These are phyloP conservation scores for Sesamia nonagrioides DNA, from an alignment of 1,140 invertebrate genomes.

Conservation along the genomic window DNA sequence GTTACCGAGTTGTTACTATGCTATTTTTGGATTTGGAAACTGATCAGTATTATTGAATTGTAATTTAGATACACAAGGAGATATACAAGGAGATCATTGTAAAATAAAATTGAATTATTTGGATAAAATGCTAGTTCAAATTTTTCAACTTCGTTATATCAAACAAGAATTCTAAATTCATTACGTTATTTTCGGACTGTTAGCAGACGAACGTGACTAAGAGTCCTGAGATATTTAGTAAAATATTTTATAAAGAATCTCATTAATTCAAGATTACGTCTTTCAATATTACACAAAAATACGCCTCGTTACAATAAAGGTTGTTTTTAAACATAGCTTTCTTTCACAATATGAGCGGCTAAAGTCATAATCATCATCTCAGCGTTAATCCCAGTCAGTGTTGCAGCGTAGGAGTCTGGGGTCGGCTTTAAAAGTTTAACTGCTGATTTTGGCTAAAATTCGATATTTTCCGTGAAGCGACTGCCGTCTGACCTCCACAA, in stretches of 20 bases:
- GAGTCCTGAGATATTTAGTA: constrained; percentile 19
- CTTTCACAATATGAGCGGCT: not conserved
- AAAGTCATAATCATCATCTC: too few species aligned
- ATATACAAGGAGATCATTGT: too few species aligned
- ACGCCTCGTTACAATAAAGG: not conserved
- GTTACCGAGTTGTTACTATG: not conserved
- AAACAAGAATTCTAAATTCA: constrained; percentile 9
- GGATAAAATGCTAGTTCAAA: not conserved
- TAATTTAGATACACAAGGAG: not conserved
- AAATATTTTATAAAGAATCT: constrained; percentile 36
- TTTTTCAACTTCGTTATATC: not conserved
- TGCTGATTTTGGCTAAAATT: too few species aligned
- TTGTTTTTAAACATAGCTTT: not conserved
- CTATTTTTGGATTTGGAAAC: not conserved
- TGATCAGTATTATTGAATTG: not conserved
- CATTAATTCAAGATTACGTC: constrained; percentile 43
- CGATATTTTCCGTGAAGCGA: too few species aligned
- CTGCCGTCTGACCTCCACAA: too few species aligned
- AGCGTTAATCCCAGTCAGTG: too few species aligned
- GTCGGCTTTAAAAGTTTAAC: too few species aligned
- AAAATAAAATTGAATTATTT: not conserved
- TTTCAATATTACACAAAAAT: constrained; percentile 11
- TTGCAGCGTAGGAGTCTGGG: too few species aligned
- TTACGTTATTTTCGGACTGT: constrained; percentile 16
- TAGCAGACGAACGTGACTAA: constrained; percentile 39